Base-by-base conservation (phyloP, 2,113 vertebrate genomes). In the Sinocyclocheilus anshuiensis region DNA sequence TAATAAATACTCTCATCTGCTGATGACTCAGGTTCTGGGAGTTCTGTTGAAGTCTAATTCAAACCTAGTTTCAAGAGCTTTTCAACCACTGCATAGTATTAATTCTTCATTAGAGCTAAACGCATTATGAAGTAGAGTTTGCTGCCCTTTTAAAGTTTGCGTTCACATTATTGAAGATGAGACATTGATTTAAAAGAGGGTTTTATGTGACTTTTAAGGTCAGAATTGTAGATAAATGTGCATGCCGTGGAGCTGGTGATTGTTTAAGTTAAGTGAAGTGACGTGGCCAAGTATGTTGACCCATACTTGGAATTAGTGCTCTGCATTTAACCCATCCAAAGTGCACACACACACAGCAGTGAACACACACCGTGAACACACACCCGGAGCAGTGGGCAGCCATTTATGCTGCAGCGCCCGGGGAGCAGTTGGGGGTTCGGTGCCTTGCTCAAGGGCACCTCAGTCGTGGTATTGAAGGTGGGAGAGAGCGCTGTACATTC, bases 11-110 rank as follows among this genome's bases (percentile, higher is more conserved):
- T 59, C 77, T 59, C 29, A 36, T 79, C 29, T 79, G 26, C 29
- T 39, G 53, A 57, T 79, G 77, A 79, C 77, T 78, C 77, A 59
- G 53, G 10, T 78, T 57, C 24, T 29, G 48, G 24, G 15, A 77
- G 75, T 16, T 76, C 36, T 74, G 8, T 74, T 22, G n/a, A 29
- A 29, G 5, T 69, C 72, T 24, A 15, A 75, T 59, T 79, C 53
- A 79, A 33, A 42, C 72, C 42, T 26, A 16, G 22, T 75, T 75
- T 48, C n/a, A 12, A 39, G 53, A 39, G 50, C 20, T 33, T 29
- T 55, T 77, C 16, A 13, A 53, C 24, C 45, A 55, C 50, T n/a
- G 11, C 39, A 15, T 24, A 42, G 39, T 26, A 26, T 75, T 15
- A 15, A 26, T 48, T 75, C 39, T 48, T 75, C 42, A 75, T 75